Evolutionary conservation across 2,113 vertebrate species (phyloP), one percentile per base, ranked within the genome.

Genomic region (Nycticryphes semicollaris): DNA sequence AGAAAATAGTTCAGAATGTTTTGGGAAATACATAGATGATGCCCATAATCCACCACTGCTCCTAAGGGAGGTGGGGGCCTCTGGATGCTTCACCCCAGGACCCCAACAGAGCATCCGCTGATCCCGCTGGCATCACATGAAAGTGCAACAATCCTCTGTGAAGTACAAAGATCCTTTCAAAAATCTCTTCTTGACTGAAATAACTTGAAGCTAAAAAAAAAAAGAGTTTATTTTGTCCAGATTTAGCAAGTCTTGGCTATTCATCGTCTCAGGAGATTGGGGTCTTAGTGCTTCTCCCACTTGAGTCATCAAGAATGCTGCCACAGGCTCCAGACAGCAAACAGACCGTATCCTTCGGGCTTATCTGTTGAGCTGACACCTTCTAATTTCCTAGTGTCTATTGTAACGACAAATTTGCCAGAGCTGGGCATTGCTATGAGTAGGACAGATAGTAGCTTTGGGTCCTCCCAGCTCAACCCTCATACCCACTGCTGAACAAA

Each of bases 111-210:
- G 53, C 43, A 66, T 31, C 57, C 1, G 1, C 79, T 85, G 57
- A 90, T 83, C 47, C 43, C 8, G 3, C 48, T 92, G 93, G 88
- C 96, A 64, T 37, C 64, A 81, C 85, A 93, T 90, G 33, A 90
- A 96, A 96, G 90, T 3, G 3, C 60, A 94, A 20, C 33, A 56
- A 33, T 56, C 43, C 51, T 56, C 25, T 10, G 37, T 51, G 76
- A 75, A 33, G 43, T 63, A 78, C n/a, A 83, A 80, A 73, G 41
- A 31, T 23, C 0, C 45, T 85, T 78, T 51, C n/a, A 60, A 56
- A 63, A 86, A 33, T 25, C 22, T 81, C 37, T 80, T 80, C 48
- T 85, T 84, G 41, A 64, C 60, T n/a, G 50, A 67, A 90, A 81
- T 23, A 76, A 54, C 64, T 78, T 25, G 12, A 13, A 74, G 63